A percentile compares a stretch with the other conserved stretches of the same genome.
These are phyloP conservation scores for Macropodus opercularis DNA, from an alignment of 2,797 vertebrate genomes.

Conservation along the genomic window DNA sequence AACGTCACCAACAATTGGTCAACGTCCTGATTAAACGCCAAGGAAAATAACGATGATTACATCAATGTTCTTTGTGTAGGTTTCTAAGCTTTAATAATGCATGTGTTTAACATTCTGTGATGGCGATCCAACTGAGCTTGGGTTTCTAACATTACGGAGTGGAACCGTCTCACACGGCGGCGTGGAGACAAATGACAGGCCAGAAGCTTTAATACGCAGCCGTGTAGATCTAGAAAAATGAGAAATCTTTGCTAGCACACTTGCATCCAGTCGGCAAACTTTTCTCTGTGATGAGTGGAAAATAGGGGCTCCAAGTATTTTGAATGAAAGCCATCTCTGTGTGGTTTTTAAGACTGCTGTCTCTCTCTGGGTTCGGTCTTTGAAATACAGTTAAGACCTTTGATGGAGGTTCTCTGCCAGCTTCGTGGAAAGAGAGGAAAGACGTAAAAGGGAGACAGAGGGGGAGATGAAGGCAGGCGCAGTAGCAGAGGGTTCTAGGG, in stretches of 20 bases:
- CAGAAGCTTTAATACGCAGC: constrained; percentile 69
- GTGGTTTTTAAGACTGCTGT: constrained; percentile 83
- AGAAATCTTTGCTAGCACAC: constrained; percentile 78
- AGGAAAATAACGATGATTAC: constrained; percentile 90
- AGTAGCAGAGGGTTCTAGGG: constrained; percentile 64
- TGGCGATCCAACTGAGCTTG: constrained; percentile 64
- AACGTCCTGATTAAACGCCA: constrained; percentile 85
- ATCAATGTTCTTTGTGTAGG: constrained; percentile 87
- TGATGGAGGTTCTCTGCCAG: constrained; percentile 82
- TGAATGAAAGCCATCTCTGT: constrained; percentile 83
- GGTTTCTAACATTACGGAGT: constrained; percentile 65
- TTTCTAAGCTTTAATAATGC: constrained; percentile 86
- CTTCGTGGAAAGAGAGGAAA: constrained; percentile 80
- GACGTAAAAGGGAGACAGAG: constrained; percentile 67
- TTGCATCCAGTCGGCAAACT: constrained; percentile 78
- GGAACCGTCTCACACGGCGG: constrained; percentile 67
- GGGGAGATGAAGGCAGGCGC: constrained; percentile 68
- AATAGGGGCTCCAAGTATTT: constrained; percentile 82
- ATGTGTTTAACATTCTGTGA: constrained; percentile 85
- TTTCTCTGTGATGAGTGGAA: constrained; percentile 84
- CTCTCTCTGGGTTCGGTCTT: constrained; percentile 80
- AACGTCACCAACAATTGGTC: constrained; percentile 83
- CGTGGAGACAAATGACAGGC: constrained; percentile 70
- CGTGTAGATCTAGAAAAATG: constrained; percentile 70
- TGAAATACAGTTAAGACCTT: constrained; percentile 87